phyloP scores from a whole-genome alignment of 2,888 invertebrate species.

The Cyclophora albipunctata region DNA sequence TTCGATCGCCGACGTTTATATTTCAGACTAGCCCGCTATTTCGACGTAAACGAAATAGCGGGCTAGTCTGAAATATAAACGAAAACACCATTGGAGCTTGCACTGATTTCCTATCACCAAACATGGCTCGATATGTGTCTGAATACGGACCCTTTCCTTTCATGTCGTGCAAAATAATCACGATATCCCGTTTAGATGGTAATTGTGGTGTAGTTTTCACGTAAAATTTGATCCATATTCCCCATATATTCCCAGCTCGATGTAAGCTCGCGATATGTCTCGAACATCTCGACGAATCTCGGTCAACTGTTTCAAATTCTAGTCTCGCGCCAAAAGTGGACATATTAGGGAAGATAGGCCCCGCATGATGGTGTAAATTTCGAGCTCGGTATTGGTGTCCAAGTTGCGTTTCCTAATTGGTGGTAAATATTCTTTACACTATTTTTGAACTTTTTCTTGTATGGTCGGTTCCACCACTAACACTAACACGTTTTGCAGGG shows the following conservation, averaged over 20 bases:
- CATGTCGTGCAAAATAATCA: neutral
- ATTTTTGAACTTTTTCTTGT: neutral
- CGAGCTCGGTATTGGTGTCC: neutral
- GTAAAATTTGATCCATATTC: neutral
- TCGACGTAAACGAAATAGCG: too few species aligned
- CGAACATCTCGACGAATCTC: neutral
- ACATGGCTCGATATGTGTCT: neutral
- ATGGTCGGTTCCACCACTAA: neutral
- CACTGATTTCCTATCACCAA: neutral
- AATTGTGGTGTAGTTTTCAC: neutral
- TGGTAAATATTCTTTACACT: neutral
- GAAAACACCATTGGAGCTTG: too few species aligned
- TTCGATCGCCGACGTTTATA: too few species aligned
- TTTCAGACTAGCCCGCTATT: too few species aligned
- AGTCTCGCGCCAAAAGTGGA: neutral
- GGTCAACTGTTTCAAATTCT: neutral
- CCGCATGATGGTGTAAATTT: neutral
- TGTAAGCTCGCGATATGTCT: neutral
- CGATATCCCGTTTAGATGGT: neutral
- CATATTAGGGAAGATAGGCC: neutral
- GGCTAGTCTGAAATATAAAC: too few species aligned
- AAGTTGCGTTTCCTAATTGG: neutral
- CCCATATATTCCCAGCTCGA: constrained; percentile 1
- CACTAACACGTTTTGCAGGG: neutral
- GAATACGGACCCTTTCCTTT: constrained; percentile 4